Evolutionary conservation across 2,113 vertebrate genomes (phyloP).

Genomic region (Vimba vimba): DNA sequence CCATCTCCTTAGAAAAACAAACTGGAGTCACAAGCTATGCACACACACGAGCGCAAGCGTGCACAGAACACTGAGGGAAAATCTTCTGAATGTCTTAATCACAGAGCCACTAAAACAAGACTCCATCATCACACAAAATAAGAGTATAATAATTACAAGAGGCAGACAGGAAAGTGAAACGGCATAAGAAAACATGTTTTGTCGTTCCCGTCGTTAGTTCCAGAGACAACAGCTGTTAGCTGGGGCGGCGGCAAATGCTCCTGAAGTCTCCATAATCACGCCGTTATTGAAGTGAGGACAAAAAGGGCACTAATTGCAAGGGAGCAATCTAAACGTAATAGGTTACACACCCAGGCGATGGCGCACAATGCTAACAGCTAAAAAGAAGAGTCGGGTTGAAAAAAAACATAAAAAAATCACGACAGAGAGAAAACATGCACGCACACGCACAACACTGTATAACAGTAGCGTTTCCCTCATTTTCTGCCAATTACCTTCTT

Average conservation of each 20-base stretch:
- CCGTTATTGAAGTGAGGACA: constrained; percentile 99
- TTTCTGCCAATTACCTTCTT: constrained; percentile 99
- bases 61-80: constrained; percentile 79
- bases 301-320: constrained; percentile 99
- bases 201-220: constrained; percentile 98
- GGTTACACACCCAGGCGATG: constrained; percentile 99
- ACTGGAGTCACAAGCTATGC: constrained; percentile 69
- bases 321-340: constrained; percentile 99
- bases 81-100: constrained; percentile 99
- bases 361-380: constrained; percentile 90
- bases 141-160: constrained; percentile 84
- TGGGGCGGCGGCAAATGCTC: constrained; percentile 97
- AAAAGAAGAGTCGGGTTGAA: constrained; percentile 64
- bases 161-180: constrained; percentile 87
- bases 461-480: constrained; percentile 96
- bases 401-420: constrained; percentile 5
- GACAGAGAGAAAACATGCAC: constrained; percentile 41
- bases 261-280: constrained; percentile 99
- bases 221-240: constrained; percentile 99
- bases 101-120: constrained; percentile 99
- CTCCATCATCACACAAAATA: constrained; percentile 82
- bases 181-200: constrained; percentile 98
- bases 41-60: constrained; percentile 66
- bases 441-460: constrained; percentile 84
- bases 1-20: constrained; percentile 56